Evolutionary conservation across 2,113 vertebrate species (phyloP), one percentile per base, ranked within the genome.

Genomic region (Malurus alboscapulatus): DNA sequence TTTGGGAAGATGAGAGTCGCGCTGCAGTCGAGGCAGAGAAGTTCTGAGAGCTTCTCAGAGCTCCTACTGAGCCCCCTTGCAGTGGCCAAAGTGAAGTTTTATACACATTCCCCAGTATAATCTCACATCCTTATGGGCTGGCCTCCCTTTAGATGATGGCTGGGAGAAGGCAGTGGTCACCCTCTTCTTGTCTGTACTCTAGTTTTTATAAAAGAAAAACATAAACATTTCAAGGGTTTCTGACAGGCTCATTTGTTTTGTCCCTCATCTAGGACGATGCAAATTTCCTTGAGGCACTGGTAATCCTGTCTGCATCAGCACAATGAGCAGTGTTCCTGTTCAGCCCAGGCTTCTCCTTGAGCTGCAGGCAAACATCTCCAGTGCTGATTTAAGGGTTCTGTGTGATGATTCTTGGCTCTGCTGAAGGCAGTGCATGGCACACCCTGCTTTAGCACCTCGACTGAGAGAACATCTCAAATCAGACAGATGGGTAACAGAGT

Each of bases 91-190:
- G 20, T 32, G 57, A 78, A 53, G 13, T n/a, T 91, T 79, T n/a
- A 32, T 12, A 21, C 11, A 34, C 30, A 44, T 54, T 4, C 5
- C 4, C 6, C 21, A 5, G 1, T 0, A 3, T 51, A 18, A 57
- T 38, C 18, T 69, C 26, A 47, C n/a, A n/a, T 45, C 58, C 4
- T 69, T 36, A 62, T 6, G 20, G 14, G 9, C 3, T 69, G 19
- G 11, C 10, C 12, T 45, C 6, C 73, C 81, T 53, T 77, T 32
- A 25, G 24, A 32, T 51, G 67, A 5, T 22, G 48, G 10, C 34
- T 79, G 42, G 15, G 50, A 57, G 42, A 57, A 62, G 7, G 30
- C 69, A 91, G 19, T 9, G 2, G 16, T 73, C 42, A n/a, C 12
- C 21, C 69, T 44, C 26, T 44, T 71, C 50, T 79, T 69, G 45